Evolutionary conservation across 2,888 invertebrate genomes (phyloP).

Genomic region (Lasioglossum calceatum): DNA sequence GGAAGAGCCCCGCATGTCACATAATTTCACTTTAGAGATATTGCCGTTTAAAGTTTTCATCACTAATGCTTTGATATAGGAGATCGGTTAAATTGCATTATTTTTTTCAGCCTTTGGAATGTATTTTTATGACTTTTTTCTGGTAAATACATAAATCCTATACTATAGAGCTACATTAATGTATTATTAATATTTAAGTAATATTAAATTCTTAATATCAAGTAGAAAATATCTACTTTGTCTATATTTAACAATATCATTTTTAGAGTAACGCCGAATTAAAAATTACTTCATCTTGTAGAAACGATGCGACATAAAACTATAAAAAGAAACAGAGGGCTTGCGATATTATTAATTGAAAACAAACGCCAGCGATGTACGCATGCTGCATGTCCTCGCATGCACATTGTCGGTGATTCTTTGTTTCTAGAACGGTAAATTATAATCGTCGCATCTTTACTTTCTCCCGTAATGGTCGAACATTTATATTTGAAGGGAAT

Average conservation of each 20-base stretch:
- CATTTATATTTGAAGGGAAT: conserved; percentile 64
- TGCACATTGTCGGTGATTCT: background rate
- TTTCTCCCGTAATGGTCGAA: conserved; percentile 61
- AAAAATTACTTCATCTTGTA: background rate
- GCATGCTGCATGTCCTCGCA: background rate
- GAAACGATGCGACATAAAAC: background rate
- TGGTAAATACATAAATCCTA: too few species aligned
- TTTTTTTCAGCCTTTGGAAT: too few species aligned
- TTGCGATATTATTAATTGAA: background rate
- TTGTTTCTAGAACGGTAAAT: conserved; percentile 33
- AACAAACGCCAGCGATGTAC: background rate
- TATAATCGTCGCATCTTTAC: conserved; percentile 55
- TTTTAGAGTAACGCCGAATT: background rate
- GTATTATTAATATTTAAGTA: too few species aligned
- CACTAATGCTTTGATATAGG: too few species aligned
- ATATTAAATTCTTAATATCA: too few species aligned
- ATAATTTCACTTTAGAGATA: too few species aligned
- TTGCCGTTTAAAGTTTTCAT: too few species aligned
- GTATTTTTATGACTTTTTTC: too few species aligned
- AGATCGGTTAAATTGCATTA: too few species aligned
- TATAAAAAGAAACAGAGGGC: background rate
- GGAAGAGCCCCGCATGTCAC: too few species aligned
- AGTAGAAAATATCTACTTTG: too few species aligned
- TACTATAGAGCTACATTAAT: too few species aligned
- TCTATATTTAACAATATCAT: background rate